Base-by-base conservation (phyloP, 1,140 invertebrate genomes). In the Drosophila prosaltans region DNA sequence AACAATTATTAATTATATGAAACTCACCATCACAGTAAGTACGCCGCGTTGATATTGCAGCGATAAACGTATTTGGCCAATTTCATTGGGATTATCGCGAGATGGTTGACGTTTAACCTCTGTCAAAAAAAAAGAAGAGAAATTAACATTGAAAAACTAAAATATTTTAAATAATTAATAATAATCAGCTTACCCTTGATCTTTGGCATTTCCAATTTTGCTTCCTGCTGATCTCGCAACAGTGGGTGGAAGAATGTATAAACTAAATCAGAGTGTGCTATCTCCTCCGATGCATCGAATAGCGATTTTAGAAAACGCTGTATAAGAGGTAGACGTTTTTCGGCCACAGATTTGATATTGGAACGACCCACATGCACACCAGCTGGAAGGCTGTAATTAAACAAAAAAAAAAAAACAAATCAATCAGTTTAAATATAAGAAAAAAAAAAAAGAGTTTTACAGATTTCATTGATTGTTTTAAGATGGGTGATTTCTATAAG, bases 191-290 rank as follows among this genome's bases (percentile, higher is more conserved):
- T 74, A 93, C 93, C 93, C 81, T 80, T 93, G n/a, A 93, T 82
- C 90, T 93, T 93, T 7, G 85, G 85, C 71, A 93, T 91, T 69
- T 92, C 89, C 68, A 92, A 68, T 32, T 93, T 96, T 39, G 95
- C 95, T 89, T 97, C 97, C 93, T 98, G 96, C 92, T 97, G 96
- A 91, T 97, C 98, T 75, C 98, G 93, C 57, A 99, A 92, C 71
- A 99, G 92, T 8, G 98, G 98, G 94, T 99, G 98, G 92, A 99
- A 99, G 93, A 99, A 99, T 1, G 98, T 99, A 92, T 99, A 99
- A 6, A 99, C 97, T 39, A 99, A 93, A 93, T 98, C 97, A 39
- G 97, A 98, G 94, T 99, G 97, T 0, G 97, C 95, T 80, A 99
- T 98, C 94, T 99, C 98, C 81, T 97, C 95, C 9, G 97, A 96